Conservation (phyloP, 2,113 vertebrate species). For the Coregonus clupeaformis region DNA sequence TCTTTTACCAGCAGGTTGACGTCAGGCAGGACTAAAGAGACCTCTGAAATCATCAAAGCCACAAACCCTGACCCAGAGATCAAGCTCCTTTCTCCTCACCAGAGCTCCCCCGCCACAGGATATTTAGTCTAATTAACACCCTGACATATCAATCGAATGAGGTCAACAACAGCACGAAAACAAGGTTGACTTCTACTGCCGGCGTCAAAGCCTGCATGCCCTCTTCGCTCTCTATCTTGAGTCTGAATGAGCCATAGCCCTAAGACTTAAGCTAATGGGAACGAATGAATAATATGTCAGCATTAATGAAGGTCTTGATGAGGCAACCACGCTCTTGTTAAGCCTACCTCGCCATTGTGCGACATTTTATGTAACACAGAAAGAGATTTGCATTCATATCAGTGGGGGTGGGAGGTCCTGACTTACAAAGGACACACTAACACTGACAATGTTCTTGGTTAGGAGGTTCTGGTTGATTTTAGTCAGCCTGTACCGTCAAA, state of each 20-base stretch:
- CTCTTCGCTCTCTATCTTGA: not conserved
- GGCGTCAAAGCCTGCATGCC: not conserved
- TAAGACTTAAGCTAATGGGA: not conserved
- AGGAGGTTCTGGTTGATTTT: too few species aligned
- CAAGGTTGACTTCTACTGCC: not conserved
- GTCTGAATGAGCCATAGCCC: not conserved
- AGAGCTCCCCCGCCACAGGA: not conserved
- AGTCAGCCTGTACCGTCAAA: too few species aligned
- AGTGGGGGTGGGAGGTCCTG: too few species aligned
- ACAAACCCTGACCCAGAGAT: not conserved
- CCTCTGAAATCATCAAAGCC: conserved; percentile 20
- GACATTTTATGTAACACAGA: not conserved
- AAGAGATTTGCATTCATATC: too few species aligned
- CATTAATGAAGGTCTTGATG: not conserved
- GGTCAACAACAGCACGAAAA: not conserved
- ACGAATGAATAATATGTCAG: not conserved
- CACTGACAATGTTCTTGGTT: too few species aligned
- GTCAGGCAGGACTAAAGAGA: conserved; percentile 8
- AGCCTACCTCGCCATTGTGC: not conserved
- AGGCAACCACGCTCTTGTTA: not conserved
- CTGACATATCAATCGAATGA: not conserved
- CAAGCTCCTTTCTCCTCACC: not conserved
- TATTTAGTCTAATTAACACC: conserved; percentile 2
- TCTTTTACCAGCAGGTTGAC: conserved; percentile 9
- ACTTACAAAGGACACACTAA: too few species aligned